Base-by-base conservation (phyloP, 2,113 vertebrate species). In the Eolophus roseicapilla region DNA sequence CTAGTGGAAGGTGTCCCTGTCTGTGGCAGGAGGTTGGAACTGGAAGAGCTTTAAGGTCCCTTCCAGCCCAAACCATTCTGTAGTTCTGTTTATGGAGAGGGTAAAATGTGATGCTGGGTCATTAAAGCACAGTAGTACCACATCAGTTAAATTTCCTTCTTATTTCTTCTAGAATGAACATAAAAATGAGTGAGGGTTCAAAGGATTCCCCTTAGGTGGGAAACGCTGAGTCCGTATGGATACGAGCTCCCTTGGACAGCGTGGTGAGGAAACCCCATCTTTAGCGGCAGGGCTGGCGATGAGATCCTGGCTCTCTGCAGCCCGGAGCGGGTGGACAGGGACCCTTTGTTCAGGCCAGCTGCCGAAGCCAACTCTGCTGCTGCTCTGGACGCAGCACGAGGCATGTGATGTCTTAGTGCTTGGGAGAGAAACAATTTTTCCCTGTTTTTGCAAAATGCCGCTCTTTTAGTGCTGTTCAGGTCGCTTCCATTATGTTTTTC, bases 201-300 rank as follows among this genome's bases (percentile, higher is more conserved):
- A 11, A 59, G 46, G 28, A 13, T 17, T 70, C 39, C 37, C 17
- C 11, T 27, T 44, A 17, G 46, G 59, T 85, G 67, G 43, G 43
- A 11, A 29, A 15, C 3, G 1, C 0, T 10, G 52, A n/a, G 5
- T 41, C 21, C 13, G 0, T 0, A 4, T 0, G 37, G 63, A 0
- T 16, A 0, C 0, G 17, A 27, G 3, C 37, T 69, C 5, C 17
- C 4, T 31, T 0, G 7, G 31, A 10, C 37, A 29, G 37, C 2
- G 2, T 79, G 24, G 18, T 3, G 16, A 50, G 53, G 84, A 46
- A 77, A 24, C 44, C 12, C 33, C 13, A 3, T 25, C 44, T 59
- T 73, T 64, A 1, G 4, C 17, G 47, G 68, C 87, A 74, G 29
- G 50, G 53, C 27, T 39, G 79, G 13, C 39, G 86, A 12, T 5